Conservation (phyloP, 2,113 vertebrate genomes). For the Oryzias curvinotus region DNA sequence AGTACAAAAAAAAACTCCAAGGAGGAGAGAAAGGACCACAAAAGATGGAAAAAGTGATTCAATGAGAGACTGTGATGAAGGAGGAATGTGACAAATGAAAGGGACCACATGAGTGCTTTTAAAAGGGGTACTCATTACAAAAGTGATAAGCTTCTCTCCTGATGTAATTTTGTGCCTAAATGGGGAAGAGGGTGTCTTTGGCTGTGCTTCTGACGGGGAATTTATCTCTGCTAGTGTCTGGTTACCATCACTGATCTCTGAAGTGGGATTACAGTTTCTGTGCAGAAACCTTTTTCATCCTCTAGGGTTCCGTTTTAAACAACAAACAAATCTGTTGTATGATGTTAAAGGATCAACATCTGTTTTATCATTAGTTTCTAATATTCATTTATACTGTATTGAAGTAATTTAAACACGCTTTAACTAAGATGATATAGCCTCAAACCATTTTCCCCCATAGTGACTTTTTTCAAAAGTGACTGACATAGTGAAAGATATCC, state of each 20-base stretch:
- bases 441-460: conserved; percentile 11
- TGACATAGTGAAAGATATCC: conserved; percentile 36
- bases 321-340: too few species aligned
- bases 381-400: too few species aligned
- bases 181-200: conserved; percentile 36
- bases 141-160: conserved; percentile 35
- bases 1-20: conserved; percentile 31
- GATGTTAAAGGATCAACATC: too few species aligned
- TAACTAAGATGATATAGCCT: too few species aligned
- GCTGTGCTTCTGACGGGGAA: conserved; percentile 31
- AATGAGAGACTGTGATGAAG: conserved; percentile 32
- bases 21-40: conserved; percentile 16
- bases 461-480: conserved; percentile 38
- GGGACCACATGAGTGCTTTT: conserved; percentile 21
- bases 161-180: conserved; percentile 33
- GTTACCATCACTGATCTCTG: conserved; percentile 35
- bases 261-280: neutral
- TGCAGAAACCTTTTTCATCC: too few species aligned
- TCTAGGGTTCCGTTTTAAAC: too few species aligned
- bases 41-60: conserved; percentile 27
- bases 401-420: too few species aligned
- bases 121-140: conserved; percentile 15
- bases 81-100: conserved; percentile 42
- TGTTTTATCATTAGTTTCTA: too few species aligned
- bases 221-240: conserved; percentile 35